Percentiles rank a stretch among this genome's conserved stretches.
Evolutionary conservation across 2,888 invertebrate genomes (phyloP).

Genomic region (Marronus borbonicus): DNA sequence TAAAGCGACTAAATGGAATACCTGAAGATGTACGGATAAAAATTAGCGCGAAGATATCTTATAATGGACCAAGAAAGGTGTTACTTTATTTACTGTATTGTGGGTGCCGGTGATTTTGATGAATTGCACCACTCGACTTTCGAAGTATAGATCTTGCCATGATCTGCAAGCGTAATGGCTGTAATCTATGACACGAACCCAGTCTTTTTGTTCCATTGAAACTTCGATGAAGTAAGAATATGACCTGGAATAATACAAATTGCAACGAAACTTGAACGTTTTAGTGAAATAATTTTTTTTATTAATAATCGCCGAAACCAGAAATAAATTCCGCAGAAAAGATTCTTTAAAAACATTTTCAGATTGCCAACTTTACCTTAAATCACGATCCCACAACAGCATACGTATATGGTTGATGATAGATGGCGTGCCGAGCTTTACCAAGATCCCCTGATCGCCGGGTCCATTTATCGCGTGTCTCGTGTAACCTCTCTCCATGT

Average conservation of each 20-base stretch:
- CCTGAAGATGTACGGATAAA: constrained; percentile 68
- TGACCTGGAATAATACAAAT: constrained; percentile 72
- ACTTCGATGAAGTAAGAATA: constrained; percentile 95
- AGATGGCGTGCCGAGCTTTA: constrained; percentile 86
- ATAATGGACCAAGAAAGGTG: background rate
- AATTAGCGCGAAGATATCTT: background rate
- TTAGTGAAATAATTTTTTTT: too few relatives aligned
- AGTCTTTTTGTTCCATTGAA: constrained; percentile 95
- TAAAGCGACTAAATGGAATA: constrained; percentile 94
- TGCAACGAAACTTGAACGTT: too few relatives aligned
- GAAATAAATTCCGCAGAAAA: too few relatives aligned
- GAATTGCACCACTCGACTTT: constrained; percentile 88
- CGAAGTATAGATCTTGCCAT: constrained; percentile 96
- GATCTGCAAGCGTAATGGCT: constrained; percentile 94
- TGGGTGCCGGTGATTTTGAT: constrained; percentile 90
- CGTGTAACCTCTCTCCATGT: constrained; percentile 92
- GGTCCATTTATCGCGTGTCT: constrained; percentile 68
- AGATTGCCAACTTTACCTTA: constrained; percentile 72
- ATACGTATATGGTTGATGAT: constrained; percentile 95
- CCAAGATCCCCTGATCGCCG: constrained; percentile 85
- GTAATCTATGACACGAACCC: constrained; percentile 95
- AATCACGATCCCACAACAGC: constrained; percentile 95
- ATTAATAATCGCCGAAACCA: too few relatives aligned
- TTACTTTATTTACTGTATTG: constrained; percentile 93
- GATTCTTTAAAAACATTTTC: too few relatives aligned